Percentiles rank a stretch among this genome's conserved stretches.
Conservation (phyloP, 2,888 invertebrate species). For the Apotomis capreana region DNA sequence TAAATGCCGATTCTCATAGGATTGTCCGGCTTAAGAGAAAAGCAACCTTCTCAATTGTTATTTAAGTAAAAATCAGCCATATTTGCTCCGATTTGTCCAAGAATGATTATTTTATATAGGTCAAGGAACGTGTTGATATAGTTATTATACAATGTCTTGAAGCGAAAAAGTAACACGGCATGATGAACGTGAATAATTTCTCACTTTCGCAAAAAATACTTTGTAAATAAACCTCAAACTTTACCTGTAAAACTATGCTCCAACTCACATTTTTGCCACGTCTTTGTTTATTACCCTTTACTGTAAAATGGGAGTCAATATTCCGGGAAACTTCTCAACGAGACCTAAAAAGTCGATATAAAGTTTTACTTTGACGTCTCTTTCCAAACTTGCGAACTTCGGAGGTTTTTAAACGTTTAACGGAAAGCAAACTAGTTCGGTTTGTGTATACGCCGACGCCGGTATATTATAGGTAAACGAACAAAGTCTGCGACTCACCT, state of each 20-base stretch:
- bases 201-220: not conserved
- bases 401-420: conserved; percentile 21
- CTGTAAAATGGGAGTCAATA: conserved; percentile 28
- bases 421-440: conserved; percentile 9
- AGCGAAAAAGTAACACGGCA: not conserved
- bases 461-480: not conserved
- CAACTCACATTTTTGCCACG: conserved; percentile 15
- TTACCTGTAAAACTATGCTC: conserved; percentile 20
- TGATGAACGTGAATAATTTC: not conserved
- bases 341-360: conserved; percentile 27
- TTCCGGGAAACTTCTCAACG: conserved; percentile 24
- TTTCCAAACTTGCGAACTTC: conserved; percentile 10
- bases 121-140: not conserved
- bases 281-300: conserved; percentile 24
- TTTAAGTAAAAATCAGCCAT: too few relatives aligned
- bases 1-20: too few relatives aligned
- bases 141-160: too few relatives aligned
- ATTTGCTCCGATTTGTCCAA: too few relatives aligned
- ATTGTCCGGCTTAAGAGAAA: too few relatives aligned
- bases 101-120: too few relatives aligned
- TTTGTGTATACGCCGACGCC: not conserved
- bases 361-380: conserved; percentile 25
- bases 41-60: too few relatives aligned
- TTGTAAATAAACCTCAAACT: conserved; percentile 20
- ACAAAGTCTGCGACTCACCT: conserved; percentile 10